These are phyloP conservation scores for Drosophila sordidapex DNA, from an alignment of 2,888 invertebrate genomes.

Conservation along the genomic window DNA sequence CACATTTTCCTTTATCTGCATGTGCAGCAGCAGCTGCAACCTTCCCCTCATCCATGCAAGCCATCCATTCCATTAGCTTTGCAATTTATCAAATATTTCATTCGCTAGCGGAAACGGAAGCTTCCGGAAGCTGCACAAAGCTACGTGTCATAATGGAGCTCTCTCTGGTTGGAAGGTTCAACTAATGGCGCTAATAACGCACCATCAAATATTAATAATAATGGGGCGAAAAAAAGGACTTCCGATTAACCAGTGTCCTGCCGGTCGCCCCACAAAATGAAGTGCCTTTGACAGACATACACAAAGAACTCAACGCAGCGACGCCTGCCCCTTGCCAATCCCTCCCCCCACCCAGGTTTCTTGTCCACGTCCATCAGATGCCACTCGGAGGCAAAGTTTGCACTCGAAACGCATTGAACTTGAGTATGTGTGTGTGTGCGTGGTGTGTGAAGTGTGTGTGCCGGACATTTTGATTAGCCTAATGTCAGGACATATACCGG, in stretches of 20 bases:
- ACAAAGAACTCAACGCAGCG: constrained; percentile 19
- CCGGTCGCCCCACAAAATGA: constrained; percentile 37
- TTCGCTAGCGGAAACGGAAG: constrained; percentile 68
- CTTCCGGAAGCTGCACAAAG: constrained; percentile 70
- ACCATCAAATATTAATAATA: constrained; percentile 74
- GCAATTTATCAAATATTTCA: constrained; percentile 73
- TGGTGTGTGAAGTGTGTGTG: constrained; percentile 49
- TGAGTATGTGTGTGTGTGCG: constrained; percentile 25
- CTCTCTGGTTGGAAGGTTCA: background rate
- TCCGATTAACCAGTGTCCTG: constrained; percentile 55
- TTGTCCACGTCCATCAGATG: constrained; percentile 19
- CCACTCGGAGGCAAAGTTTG: constrained; percentile 57
- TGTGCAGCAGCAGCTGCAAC: constrained; percentile 50
- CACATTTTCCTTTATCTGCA: constrained; percentile 72
- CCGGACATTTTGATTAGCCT: constrained; percentile 77
- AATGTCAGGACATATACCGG: constrained; percentile 68
- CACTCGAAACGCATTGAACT: constrained; percentile 58
- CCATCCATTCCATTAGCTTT: constrained; percentile 46
- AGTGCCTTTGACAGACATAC: constrained; percentile 40
- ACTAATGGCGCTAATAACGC: constrained; percentile 71
- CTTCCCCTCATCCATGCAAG: background rate
- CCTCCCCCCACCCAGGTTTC: background rate
- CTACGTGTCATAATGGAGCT: constrained; percentile 63
- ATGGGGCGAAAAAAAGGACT: constrained; percentile 37
- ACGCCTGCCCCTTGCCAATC: background rate